phyloP scores from a whole-genome alignment of 2,888 invertebrate species.

The Halictus ligatus region DNA sequence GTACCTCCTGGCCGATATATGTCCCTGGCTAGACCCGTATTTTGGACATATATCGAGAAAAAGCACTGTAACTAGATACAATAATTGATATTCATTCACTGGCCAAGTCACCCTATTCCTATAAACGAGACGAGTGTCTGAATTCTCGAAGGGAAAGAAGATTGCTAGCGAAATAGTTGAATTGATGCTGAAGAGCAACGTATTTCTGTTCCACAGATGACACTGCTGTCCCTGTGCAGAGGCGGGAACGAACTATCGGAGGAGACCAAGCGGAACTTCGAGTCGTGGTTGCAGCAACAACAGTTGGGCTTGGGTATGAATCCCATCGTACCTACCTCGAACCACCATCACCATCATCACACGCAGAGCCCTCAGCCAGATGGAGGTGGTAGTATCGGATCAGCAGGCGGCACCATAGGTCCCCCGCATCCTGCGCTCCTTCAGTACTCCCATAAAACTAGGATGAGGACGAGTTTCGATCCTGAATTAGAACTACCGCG shows the following conservation, averaged over 20 bases:
- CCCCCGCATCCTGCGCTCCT: conserved; percentile 89
- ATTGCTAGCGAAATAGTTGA: background rate
- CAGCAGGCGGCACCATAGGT: conserved; percentile 86
- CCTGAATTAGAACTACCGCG: conserved; percentile 98
- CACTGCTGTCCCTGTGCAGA: conserved; percentile 93
- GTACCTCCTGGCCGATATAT: no score
- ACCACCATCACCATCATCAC: conserved; percentile 77
- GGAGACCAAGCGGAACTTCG: conserved; percentile 94
- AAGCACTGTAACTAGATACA: no score
- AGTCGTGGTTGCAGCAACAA: conserved; percentile 89
- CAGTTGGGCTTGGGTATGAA: conserved; percentile 80
- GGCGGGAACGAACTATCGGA: conserved; percentile 92
- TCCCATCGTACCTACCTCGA: conserved; percentile 77
- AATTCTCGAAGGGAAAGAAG: background rate
- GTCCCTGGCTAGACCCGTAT: no score
- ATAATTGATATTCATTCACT: no score
- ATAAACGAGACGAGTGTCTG: background rate
- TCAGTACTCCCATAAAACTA: conserved; percentile 90
- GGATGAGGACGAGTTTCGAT: conserved; percentile 98
- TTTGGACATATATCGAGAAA: no score
- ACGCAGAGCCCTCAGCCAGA: conserved; percentile 82
- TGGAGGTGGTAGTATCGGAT: conserved; percentile 83
- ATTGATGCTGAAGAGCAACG: background rate
- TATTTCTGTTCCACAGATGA: conserved; percentile 86
- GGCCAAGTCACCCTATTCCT: no score